Evolutionary conservation across 2,797 vertebrate species (phyloP), one percentile per base, ranked within the genome.

Genomic region (Poeciliopsis turneri): DNA sequence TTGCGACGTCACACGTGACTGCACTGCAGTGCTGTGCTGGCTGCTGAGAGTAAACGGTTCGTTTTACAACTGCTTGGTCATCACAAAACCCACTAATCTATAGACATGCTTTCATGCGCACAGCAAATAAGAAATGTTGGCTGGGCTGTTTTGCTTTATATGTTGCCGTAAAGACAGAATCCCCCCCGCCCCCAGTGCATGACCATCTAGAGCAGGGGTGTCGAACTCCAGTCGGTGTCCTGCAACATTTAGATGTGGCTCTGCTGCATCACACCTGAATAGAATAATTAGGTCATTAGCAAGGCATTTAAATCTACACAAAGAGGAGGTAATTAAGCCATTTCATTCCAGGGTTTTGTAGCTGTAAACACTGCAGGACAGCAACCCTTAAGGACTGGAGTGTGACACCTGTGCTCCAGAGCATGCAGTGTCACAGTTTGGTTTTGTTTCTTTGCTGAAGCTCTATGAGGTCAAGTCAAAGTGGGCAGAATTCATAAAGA

Each of bases 81-180:
- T 82, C 82, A 86, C 81, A 77, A 75, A 86, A 85, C 69, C 78
- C 78, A 80, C 87, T 87, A 84, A 85, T 89, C 80, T 77, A 36
- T 59, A 71, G 46, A 68, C 84, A 76, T 84, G 84, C 88, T 91
- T 90, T 84, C 82, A 87, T 85, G 74, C 75, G 75, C 85, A 75
- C 85, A 84, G 84, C 80, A 76, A 75, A 89, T 64, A 76, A 80
- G 75, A 82, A 83, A 80, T 74, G 78, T 83, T 39, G 43, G 71
- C 74, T 53, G 5, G 46, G 77, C 84, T 82, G 70, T 83, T 86
- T 85, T 72, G 76, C 72, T 80, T 80, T 82, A 75, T 71, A 36
- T 71, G 75, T 10, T 5, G 33, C 78, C 77, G 7, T 74, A 68
- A 5, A 23, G 39, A 43, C 55, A 72, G 28, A 76, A 57, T 51